Evolutionary conservation across 1,140 invertebrate species (phyloP), one percentile per base, ranked within the genome.

Genomic region (Odontomachus brunneus): DNA sequence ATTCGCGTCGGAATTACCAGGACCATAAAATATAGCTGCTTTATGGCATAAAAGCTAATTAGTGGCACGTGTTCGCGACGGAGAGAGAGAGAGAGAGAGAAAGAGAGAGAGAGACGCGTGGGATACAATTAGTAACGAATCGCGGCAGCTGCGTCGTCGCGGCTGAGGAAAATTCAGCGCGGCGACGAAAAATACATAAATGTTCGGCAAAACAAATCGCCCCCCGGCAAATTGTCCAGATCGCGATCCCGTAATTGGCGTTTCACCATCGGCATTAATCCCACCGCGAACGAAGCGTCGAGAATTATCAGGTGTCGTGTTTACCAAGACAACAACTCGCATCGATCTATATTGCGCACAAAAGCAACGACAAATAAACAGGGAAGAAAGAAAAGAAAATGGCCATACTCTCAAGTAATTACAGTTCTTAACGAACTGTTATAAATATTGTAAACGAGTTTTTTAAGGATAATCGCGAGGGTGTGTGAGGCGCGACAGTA

Each of bases 51-150:
- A 63, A 83, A 83, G 87, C 86, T 83, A 88, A 88, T 88, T 88
- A 88, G 87, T 80, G 85, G 74, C 87, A 85, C 86, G 86, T 88
- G 83, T 57, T 83, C 66, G 87, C 66, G 85, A 72, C 62, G 63
- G 62, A 62, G 86, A n/a, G n/a, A n/a, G n/a, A n/a, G n/a, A n/a
- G n/a, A n/a, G n/a, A n/a, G n/a, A n/a, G n/a, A n/a, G n/a, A n/a
- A n/a, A n/a, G n/a, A n/a, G n/a, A n/a, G n/a, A n/a, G n/a, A n/a
- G n/a, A 88, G 86, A 83, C 51, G 73, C 83, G 60, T 67, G 60
- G 55, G 86, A 83, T 85, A 88, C 86, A 88, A 88, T 85, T 88
- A 83, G 76, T 55, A 83, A 88, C 83, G 86, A 85, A 83, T 88
- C 59, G 78, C 22, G 72, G 78, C 87, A 88, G 83, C 86, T 88